Conservation (phyloP, 2,797 vertebrate genomes). For the Myripristis murdjan region DNA sequence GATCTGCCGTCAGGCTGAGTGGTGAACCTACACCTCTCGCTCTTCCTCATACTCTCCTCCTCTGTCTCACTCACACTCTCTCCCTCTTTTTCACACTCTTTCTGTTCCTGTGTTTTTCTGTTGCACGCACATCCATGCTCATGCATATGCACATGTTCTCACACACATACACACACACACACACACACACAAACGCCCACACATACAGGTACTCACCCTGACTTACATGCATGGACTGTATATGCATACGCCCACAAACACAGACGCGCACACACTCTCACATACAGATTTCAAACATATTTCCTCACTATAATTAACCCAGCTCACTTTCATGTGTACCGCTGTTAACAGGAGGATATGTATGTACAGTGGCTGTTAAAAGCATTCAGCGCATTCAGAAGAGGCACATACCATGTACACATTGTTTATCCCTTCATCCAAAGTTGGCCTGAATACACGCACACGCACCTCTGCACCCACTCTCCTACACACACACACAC, state of each 20-base stretch:
- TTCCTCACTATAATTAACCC: conserved; percentile 42
- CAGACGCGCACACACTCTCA: conserved; percentile 13
- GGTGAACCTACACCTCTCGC: conserved; percentile 75
- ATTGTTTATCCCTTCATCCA: conserved; percentile 60
- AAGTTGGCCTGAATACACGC: conserved; percentile 53
- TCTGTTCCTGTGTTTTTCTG: conserved; percentile 47
- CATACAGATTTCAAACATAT: conserved; percentile 28
- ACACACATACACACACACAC: conserved; percentile 56
- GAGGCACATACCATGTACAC: not conserved
- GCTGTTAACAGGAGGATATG: conserved; percentile 34
- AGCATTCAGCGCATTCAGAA: conserved; percentile 26
- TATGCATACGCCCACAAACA: conserved; percentile 45
- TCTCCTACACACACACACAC: conserved; percentile 25
- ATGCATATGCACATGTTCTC: not conserved
- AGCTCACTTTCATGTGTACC: conserved; percentile 11
- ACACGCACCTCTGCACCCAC: conserved; percentile 59
- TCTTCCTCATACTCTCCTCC: conserved; percentile 24
- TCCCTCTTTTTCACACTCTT: conserved; percentile 67
- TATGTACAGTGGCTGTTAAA: conserved; percentile 34
- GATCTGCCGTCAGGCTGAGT: conserved; percentile 77
- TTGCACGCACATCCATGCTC: conserved; percentile 33
- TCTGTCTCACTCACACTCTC: conserved; percentile 12
- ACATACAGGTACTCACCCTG: conserved; percentile 66
- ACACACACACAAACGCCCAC: no score
- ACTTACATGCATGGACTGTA: conserved; percentile 57